A percentile compares a stretch with the other conserved stretches of the same genome.
phyloP scores from a whole-genome alignment of 1,140 invertebrate genomes.

The Vanessa atalanta region DNA sequence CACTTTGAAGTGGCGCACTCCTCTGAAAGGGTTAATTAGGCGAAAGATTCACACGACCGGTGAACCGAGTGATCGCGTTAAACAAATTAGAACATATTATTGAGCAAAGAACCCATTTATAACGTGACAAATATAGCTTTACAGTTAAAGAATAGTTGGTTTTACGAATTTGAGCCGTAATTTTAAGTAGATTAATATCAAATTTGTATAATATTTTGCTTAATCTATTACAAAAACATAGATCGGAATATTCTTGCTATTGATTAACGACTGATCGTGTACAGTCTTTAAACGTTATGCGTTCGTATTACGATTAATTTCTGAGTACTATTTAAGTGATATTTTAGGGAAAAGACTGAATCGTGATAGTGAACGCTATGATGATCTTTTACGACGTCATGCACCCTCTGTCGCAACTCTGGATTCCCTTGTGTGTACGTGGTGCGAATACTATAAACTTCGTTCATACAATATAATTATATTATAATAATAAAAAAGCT shows the following conservation, averaged over 20 bases:
- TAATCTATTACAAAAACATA: background rate
- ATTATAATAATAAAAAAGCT: too few species aligned
- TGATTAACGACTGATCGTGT: background rate
- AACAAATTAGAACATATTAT: conserved; percentile 75
- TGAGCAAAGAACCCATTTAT: conserved; percentile 69
- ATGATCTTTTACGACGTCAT: too few species aligned
- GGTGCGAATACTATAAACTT: too few species aligned
- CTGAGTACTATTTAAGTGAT: background rate
- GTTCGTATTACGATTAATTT: background rate
- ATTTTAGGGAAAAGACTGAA: too few species aligned
- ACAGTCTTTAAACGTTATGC: background rate
- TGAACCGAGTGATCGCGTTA: conserved; percentile 69
- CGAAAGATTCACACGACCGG: conserved; percentile 66
- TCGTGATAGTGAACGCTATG: too few species aligned
- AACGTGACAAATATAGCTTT: conserved; percentile 35
- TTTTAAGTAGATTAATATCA: background rate
- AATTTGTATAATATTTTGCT: background rate
- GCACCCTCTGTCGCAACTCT: too few species aligned
- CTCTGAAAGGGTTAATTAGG: conserved; percentile 75
- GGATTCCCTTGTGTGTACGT: too few species aligned
- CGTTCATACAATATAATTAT: too few species aligned
- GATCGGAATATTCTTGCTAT: background rate
- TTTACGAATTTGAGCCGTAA: background rate
- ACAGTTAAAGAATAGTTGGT: background rate
- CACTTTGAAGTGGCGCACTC: conserved; percentile 70